Evolutionary conservation across 1,140 invertebrate species (phyloP), one percentile per base, ranked within the genome.

Genomic region (Holcopasites calliopsidis): DNA sequence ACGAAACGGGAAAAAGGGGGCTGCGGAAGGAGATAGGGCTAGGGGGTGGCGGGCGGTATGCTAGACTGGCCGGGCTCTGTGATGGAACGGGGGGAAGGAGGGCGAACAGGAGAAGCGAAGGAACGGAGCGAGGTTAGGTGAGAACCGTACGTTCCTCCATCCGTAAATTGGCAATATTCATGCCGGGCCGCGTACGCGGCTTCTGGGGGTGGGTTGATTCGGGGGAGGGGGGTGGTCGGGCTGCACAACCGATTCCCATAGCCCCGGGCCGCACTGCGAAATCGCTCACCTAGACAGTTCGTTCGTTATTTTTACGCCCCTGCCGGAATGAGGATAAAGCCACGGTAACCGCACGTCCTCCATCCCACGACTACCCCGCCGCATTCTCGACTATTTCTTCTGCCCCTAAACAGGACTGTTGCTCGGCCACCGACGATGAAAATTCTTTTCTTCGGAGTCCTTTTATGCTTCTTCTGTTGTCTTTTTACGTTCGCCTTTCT

Each of bases 161-260:
- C 80, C 84, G 79, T 87, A 85, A 87, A 88, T 83, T 87, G 82
- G 79, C 82, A 80, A 86, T 87, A 83, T 88, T 88, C 85, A 87
- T 87, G 85, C 83, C 80, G 73, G 64, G 78, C 81, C 78, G 80
- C 80, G 83, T 87, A 87, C 81, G 79, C 80, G 76, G 71, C 69
- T 77, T 81, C 79, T 40, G 60, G 44, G 47, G 72, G 69, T 18
- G 26, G 33, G 52, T 44, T 50, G 55, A 52, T 35, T 55, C 62
- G 55, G 26, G 11, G 28, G 31, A 70, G 35, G 26, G 65, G 10
- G 54, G 47, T 50, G 60, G 62, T 70, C 49, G 49, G 71, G 68
- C 80, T 70, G 79, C 70, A 71, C 64, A 64, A 71, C 70, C 76
- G 80, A 83, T 83, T 83, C 80, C 62, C 52, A 66, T 82, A 69